Base-by-base conservation (phyloP, 2,113 vertebrate species). In the Lota lota region DNA sequence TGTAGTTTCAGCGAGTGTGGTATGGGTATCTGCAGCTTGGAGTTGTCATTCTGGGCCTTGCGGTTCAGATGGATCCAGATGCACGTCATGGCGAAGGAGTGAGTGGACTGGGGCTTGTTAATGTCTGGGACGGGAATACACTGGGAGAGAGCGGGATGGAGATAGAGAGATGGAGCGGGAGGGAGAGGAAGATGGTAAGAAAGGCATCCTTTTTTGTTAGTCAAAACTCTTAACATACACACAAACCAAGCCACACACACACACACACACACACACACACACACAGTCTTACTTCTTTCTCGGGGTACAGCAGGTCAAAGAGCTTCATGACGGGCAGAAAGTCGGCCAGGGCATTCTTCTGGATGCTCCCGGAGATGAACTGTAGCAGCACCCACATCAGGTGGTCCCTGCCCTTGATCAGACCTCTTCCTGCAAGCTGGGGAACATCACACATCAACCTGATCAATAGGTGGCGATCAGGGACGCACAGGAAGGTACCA, bases 11-110 rank as follows among this genome's bases (percentile, higher is more conserved):
- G 91, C 22, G 97, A 99, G 87, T 99, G 97, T 10, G 97, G 97
- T 71, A 99, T 99, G 40, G 96, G 97, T 79, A 98, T 99, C 88
- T 99, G 97, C 2, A 96, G 88, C 69, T 96, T 97, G 82, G 96
- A 97, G 89, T 98, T 94, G 89, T 95, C 96, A 54, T 94, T 99
- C 70, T 99, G 97, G 21, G 97, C 97, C 90, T 99, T 99, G 82
- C 95, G 94, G 82, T 99, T 99, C 72, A 99, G 93, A 79, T 99
- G 97, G 85, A 99, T 99, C 97, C 97, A 99, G 85, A 99, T 99
- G 89, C 97, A 99, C 71, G 97, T 99, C 97, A 99, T 99, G 22
- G 97, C 97, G 80, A 99, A 99, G 53, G 97, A 94, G 57, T 99
- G 97, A 17, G 97, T 99, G 17, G 97, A 99, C 87, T 99, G 97